phyloP scores from a whole-genome alignment of 2,797 vertebrate genomes.

The Gadopsis bispinosus region DNA sequence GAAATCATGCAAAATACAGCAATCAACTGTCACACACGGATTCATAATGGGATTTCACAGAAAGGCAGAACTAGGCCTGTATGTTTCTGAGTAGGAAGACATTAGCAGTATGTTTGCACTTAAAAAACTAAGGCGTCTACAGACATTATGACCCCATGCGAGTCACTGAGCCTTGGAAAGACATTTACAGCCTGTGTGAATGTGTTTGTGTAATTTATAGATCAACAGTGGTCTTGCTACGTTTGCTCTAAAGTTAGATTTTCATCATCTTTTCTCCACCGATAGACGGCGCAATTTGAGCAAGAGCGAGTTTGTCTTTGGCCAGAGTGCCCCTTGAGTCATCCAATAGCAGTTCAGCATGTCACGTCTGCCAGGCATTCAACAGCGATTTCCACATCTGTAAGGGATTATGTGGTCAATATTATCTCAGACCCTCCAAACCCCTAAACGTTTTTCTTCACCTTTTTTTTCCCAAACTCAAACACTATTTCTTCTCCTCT shows the following conservation, averaged over 20 bases:
- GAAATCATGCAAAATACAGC: conserved; percentile 49
- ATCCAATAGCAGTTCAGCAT: conserved; percentile 56
- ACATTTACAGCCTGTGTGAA: conserved; percentile 8
- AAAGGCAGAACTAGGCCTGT: background rate
- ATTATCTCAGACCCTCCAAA: conserved; percentile 64
- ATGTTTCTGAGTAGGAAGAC: conserved; percentile 2
- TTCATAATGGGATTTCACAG: conserved; percentile 19
- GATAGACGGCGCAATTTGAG: conserved; percentile 40
- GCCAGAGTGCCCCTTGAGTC: conserved; percentile 42
- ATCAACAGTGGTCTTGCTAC: conserved; percentile 27
- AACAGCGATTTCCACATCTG: conserved; percentile 72
- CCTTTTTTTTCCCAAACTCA: conserved; percentile 38
- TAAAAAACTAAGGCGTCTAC: conserved; percentile 36
- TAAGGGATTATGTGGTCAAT: conserved; percentile 73
- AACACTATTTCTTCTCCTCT: conserved; percentile 36
- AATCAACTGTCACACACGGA: conserved; percentile 42
- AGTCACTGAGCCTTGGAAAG: conserved; percentile 25
- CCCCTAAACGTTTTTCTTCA: conserved; percentile 58
- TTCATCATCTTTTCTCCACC: conserved; percentile 35
- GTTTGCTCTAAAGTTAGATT: conserved; percentile 51
- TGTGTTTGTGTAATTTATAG: conserved; percentile 42
- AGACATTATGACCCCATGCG: background rate
- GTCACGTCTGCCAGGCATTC: conserved; percentile 63
- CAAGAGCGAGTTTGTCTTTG: conserved; percentile 47
- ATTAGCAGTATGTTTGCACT: conserved; percentile 37